Evolutionary conservation across 2,888 invertebrate genomes (phyloP).

Genomic region (Sipha maydis): DNA sequence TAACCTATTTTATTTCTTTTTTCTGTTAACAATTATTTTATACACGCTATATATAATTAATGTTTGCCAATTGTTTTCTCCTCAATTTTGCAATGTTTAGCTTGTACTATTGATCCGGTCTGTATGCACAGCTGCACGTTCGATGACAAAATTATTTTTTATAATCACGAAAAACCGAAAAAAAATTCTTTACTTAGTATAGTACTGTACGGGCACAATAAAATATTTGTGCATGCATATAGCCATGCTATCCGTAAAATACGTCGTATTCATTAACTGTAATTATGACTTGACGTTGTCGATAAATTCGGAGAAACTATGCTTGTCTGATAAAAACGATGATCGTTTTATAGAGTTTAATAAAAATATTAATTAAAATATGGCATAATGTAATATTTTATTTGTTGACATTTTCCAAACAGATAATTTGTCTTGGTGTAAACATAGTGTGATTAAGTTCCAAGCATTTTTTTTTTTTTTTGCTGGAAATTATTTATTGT

Average conservation of each 20-base stretch:
- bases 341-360: too few relatives aligned
- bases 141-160: slow-evolving; percentile 21
- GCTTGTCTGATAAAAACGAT: neutral
- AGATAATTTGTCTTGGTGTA: too few relatives aligned
- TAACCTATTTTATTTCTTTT: neutral
- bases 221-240: neutral
- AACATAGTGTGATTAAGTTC: neutral
- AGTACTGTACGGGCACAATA: neutral
- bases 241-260: neutral
- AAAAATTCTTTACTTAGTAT: neutral
- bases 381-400: too few relatives aligned
- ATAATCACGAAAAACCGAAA: neutral
- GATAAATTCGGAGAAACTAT: neutral
- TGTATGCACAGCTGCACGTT: slow-evolving; percentile 50
- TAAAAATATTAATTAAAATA: too few relatives aligned
- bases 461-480: neutral
- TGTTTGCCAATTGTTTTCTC: slow-evolving; percentile 22
- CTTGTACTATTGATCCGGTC: slow-evolving; percentile 23
- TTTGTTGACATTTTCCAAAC: too few relatives aligned
- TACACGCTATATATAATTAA: neutral
- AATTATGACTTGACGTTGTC: neutral
- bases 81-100: slow-evolving; percentile 25
- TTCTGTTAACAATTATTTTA: neutral
- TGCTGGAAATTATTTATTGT: neutral
- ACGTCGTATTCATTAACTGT: neutral